A percentile compares a stretch with the other conserved stretches of the same genome.
These are phyloP conservation scores for Sarcophaga subvicina DNA, from an alignment of 2,888 invertebrate species.

Conservation along the genomic window DNA sequence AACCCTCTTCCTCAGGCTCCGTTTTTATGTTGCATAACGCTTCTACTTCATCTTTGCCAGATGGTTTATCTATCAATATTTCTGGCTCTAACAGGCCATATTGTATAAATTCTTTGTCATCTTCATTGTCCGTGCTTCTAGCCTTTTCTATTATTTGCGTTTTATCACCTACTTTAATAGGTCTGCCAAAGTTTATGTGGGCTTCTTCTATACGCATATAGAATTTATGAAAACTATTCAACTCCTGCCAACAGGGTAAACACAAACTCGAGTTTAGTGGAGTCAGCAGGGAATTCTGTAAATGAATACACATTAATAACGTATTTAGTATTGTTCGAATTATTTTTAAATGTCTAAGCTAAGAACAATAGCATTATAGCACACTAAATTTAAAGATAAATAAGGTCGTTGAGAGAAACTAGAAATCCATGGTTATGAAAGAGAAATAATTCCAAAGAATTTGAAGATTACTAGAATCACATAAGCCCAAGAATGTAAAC, in stretches of 20 bases:
- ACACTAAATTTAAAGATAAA: too few species aligned
- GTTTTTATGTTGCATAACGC: background rate
- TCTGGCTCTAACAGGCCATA: background rate
- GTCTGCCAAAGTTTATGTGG: conserved; percentile 19
- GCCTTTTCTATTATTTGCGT: background rate
- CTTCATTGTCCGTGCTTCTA: background rate
- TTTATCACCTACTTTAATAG: background rate
- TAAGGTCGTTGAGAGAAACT: too few species aligned
- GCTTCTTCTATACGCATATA: conserved; percentile 54
- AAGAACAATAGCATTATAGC: too few species aligned
- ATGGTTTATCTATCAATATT: background rate
- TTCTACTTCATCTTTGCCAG: background rate
- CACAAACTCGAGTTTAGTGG: conserved; percentile 28
- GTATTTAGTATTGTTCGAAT: too few species aligned
- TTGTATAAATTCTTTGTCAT: background rate
- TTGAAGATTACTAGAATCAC: too few species aligned
- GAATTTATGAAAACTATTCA: conserved; percentile 56
- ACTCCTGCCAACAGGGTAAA: conserved; percentile 48
- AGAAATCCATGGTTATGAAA: too few species aligned
- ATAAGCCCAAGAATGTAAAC: too few species aligned
- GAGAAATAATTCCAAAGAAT: too few species aligned
- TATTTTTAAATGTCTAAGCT: too few species aligned
- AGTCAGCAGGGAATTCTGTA: background rate
- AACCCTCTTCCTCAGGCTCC: background rate
- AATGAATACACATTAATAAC: background rate